Conservation (phyloP, 2,797 vertebrate species). For the Ibycter americanus region DNA sequence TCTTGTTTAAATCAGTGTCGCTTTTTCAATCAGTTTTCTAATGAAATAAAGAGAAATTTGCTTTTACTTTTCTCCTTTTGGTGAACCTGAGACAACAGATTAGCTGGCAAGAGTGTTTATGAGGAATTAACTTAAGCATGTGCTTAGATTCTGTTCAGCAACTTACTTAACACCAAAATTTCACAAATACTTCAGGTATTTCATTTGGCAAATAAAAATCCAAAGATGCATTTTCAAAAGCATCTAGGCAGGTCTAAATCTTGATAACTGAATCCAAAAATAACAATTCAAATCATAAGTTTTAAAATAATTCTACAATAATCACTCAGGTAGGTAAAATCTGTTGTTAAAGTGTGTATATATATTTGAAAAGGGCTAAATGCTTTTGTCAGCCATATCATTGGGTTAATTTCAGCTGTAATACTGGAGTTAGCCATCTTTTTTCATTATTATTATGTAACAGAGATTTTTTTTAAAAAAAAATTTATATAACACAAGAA, state of each 20-base stretch:
- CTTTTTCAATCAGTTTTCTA: constrained; percentile 15
- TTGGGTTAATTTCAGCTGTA: neutral
- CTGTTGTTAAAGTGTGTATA: neutral
- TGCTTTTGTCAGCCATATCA: neutral
- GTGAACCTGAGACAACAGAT: neutral
- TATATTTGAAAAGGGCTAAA: neutral
- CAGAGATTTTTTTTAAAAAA: too few relatives aligned
- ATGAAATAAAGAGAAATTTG: constrained; percentile 11
- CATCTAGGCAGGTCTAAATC: neutral
- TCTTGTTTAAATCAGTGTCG: constrained; percentile 13
- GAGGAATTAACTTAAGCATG: neutral
- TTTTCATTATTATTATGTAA: neutral
- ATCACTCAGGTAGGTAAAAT: neutral
- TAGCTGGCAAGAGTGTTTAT: neutral
- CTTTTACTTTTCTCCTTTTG: neutral
- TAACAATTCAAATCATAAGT: neutral
- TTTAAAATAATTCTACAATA: neutral
- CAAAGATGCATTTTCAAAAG: neutral
- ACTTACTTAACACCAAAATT: neutral
- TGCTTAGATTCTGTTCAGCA: neutral
- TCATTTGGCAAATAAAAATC: neutral
- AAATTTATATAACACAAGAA: neutral
- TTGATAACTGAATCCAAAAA: neutral
- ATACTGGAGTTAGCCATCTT: neutral
- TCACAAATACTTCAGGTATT: constrained; percentile 14